phyloP scores from a whole-genome alignment of 2,888 invertebrate species.

The Xanthia togata region DNA sequence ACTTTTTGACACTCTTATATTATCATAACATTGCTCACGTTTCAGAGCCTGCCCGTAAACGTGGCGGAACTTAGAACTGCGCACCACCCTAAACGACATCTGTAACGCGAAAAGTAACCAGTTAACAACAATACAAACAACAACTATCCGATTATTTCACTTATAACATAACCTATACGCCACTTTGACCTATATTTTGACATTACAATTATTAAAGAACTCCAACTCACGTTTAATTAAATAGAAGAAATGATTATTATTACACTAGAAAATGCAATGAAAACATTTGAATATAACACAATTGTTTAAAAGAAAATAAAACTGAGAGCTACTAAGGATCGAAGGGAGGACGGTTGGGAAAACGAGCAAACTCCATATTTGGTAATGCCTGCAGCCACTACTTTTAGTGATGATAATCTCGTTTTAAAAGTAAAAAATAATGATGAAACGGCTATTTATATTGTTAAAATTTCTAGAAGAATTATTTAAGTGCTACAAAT shows the following conservation, averaged over 20 bases:
- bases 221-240: constrained; percentile 86
- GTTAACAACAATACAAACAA: constrained; percentile 83
- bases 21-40: constrained; percentile 99
- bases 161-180: constrained; percentile 88
- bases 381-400: constrained; percentile 91
- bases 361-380: constrained; percentile 93
- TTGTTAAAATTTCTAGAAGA: constrained; percentile 32
- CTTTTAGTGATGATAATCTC: constrained; percentile 80
- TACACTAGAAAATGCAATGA: constrained; percentile 86
- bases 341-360: constrained; percentile 91
- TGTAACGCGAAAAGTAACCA: constrained; percentile 85
- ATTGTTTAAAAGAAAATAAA: constrained; percentile 84
- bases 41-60: constrained; percentile 97
- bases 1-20: constrained; percentile 98
- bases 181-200: constrained; percentile 89
- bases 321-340: constrained; percentile 89
- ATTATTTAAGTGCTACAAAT: constrained; percentile 52
- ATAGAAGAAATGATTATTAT: constrained; percentile 81
- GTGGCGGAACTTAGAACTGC: constrained; percentile 99
- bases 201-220: constrained; percentile 78
- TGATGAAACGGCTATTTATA: constrained; percentile 22
- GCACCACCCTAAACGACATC: constrained; percentile 99
- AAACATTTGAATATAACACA: constrained; percentile 88
- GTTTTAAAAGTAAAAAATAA: constrained; percentile 62
- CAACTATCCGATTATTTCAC: constrained; percentile 80